Conservation (phyloP, 1,140 invertebrate genomes). For the Steinernema feltiae region DNA sequence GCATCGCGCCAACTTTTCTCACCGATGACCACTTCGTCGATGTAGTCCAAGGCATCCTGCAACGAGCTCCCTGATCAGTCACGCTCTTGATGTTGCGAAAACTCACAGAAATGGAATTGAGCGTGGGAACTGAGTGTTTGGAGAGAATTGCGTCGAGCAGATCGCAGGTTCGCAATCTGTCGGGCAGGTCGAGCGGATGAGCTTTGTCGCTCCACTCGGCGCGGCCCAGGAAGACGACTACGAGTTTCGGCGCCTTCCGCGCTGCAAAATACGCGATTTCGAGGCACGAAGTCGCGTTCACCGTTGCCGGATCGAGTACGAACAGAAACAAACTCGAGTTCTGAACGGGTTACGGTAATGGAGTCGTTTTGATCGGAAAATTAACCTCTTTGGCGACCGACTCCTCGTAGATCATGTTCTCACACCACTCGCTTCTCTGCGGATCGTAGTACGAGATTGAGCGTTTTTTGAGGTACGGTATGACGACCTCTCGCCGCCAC, state of each 20-base stretch:
- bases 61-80: too few species aligned
- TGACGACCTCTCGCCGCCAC: conserved; percentile 49
- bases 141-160: conserved; percentile 49
- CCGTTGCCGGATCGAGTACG: conserved; percentile 56
- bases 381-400: conserved; percentile 33
- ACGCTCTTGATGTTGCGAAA: too few species aligned
- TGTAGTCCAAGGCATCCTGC: conserved; percentile 53
- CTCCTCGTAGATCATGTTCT: conserved; percentile 46
- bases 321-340: conserved; percentile 55
- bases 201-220: conserved; percentile 56
- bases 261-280: conserved; percentile 57
- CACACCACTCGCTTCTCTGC: conserved; percentile 49
- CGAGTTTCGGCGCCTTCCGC: conserved; percentile 52
- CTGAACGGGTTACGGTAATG: conserved; percentile 31
- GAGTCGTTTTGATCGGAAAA: neutral
- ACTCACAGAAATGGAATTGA: conserved; percentile 42
- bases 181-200: conserved; percentile 51
- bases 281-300: conserved; percentile 55
- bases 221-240: conserved; percentile 53
- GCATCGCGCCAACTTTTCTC: conserved; percentile 46
- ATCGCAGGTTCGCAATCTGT: conserved; percentile 47
- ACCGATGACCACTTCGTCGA: conserved; percentile 56
- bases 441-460: conserved; percentile 55
- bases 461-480: conserved; percentile 56
- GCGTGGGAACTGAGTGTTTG: conserved; percentile 50